Evolutionary conservation across 2,113 vertebrate species (phyloP), one percentile per base, ranked within the genome.

Genomic region (Pimephales promelas): DNA sequence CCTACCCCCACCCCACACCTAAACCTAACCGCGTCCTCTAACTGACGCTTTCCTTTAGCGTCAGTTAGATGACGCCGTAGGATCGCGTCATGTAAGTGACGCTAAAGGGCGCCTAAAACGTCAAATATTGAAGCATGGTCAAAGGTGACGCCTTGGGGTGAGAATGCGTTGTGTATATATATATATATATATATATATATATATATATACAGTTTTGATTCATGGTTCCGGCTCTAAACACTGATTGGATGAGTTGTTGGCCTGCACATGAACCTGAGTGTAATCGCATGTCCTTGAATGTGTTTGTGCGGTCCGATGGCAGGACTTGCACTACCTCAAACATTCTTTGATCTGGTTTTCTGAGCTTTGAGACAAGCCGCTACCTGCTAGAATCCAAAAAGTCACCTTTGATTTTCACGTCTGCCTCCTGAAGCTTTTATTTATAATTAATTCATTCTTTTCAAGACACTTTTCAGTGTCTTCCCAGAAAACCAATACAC

Each of bases 311-410:
- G 56, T 78, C n/a, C 43, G 36, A 78, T 45, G 36, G 36, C 75
- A 78, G n/a, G n/a, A 73, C 40, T 73, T 10, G 20, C 66, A 22
- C 28, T 34, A 11, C n/a, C 75, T 78, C 56, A 45, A 16, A 43
- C 24, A 61, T 18, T 78, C 75, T 78, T 78, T 78, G 56, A 83
- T 85, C 88, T 86, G 66, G 59, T 72, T 59, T 49, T 71, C 52
- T 59, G 22, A 45, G 45, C 56, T 57, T 24, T 24, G 43, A 71
- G 45, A 78, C 75, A 78, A 61, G 75, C 75, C 4, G 54, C 56
- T 61, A 78, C 75, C 75, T 78, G 75, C 75, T 61, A 59, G 36
- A 61, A 78, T 78, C 36, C 75, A 78, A 24, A 78, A 34, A 49
- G 16, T 59, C n/a, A 9, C 31, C n/a, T 36, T 76, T 84, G 74